These are phyloP conservation scores for Cyprinodon variegatus DNA, from an alignment of 2,113 vertebrate species.

Conservation along the genomic window DNA sequence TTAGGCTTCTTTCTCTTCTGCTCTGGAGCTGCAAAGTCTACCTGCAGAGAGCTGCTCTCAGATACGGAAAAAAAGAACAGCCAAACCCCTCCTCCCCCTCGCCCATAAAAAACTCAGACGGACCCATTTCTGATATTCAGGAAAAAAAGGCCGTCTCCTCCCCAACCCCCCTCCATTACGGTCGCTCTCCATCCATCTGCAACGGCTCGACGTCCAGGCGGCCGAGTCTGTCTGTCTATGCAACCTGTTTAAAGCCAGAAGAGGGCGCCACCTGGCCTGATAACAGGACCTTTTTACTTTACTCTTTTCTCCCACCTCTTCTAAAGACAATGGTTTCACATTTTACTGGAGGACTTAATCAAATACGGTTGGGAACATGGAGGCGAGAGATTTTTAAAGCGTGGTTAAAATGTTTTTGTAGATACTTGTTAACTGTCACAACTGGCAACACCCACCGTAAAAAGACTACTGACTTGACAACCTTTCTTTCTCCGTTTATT, in stretches of 20 bases:
- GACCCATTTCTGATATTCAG: slow-evolving; percentile 99
- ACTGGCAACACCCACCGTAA: slow-evolving; percentile 91
- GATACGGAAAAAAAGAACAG: slow-evolving; percentile 53
- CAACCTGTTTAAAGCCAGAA: slow-evolving; percentile 93
- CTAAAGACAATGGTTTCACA: slow-evolving; percentile 76
- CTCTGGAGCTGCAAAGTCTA: slow-evolving; percentile 56
- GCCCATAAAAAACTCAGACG: slow-evolving; percentile 40
- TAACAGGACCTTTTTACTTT: slow-evolving; percentile 58
- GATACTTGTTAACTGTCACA: slow-evolving; percentile 92
- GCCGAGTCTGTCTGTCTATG: slow-evolving; percentile 92
- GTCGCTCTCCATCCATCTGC: slow-evolving; percentile 83
- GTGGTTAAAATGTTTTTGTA: slow-evolving; percentile 90
- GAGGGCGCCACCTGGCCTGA: slow-evolving; percentile 75
- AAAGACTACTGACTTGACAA: slow-evolving; percentile 98
- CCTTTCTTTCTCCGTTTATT: slow-evolving; percentile 74
- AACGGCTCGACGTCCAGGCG: slow-evolving; percentile 66
- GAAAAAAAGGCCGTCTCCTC: slow-evolving; percentile 90
- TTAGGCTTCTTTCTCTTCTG: slow-evolving; percentile 68
- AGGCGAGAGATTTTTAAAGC: slow-evolving; percentile 71
- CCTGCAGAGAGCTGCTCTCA: slow-evolving; percentile 54
- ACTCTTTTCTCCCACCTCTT: slow-evolving; percentile 61
- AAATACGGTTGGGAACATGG: slow-evolving; percentile 53
- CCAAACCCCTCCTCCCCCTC: slow-evolving; percentile 45
- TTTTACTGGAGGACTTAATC: slow-evolving; percentile 78
- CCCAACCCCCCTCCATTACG: slow-evolving; percentile 72